Evolutionary conservation across 2,797 vertebrate species (phyloP), one percentile per base, ranked within the genome.

Genomic region (Bryconaethiops microstoma): DNA sequence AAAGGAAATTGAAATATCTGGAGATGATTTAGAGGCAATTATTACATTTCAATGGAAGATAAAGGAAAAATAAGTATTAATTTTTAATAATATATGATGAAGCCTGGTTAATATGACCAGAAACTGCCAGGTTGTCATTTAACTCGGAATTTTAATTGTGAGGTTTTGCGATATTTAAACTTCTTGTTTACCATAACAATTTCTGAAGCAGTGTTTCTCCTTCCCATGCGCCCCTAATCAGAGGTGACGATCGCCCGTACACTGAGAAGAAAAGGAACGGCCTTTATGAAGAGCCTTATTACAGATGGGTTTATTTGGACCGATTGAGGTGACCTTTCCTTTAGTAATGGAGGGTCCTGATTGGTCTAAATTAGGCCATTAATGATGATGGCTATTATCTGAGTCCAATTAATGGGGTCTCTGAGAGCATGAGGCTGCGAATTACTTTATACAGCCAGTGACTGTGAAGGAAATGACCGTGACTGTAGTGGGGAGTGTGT

Each of bases 361-460:
- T 86, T 81, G 76, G 77, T 81, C 52, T 39, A 77, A 82, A 80
- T 82, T 69, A 82, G 78, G 39, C 40, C 21, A 63, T 82, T 70
- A 70, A 73, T 80, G 73, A 77, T 75, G 73, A 81, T 55, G 59
- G 76, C 70, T 82, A 83, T 84, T 70, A 73, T 76, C 60, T 83
- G 76, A 82, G 79, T 57, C 17, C 79, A 75, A 70, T 78, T 77
- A 81, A 84, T 23, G 23, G 52, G 74, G 82, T 60, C 71, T 77
- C 69, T 21, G 45, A 77, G 75, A 60, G 71, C 80, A 74, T 40
- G 52, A 78, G 62, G 12, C 62, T 82, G 75, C 76, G 74, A 77
- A 78, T 82, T 39, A 74, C 62, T 68, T 48, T 64, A 57, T 82
- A 52, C 52, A 82, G 48, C 72, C 70, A 68, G 70, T 62, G 62